Evolutionary conservation across 64 coral and sea anemone genomes (phyloP).

Genomic region (Catalaphyllia jardinei): DNA sequence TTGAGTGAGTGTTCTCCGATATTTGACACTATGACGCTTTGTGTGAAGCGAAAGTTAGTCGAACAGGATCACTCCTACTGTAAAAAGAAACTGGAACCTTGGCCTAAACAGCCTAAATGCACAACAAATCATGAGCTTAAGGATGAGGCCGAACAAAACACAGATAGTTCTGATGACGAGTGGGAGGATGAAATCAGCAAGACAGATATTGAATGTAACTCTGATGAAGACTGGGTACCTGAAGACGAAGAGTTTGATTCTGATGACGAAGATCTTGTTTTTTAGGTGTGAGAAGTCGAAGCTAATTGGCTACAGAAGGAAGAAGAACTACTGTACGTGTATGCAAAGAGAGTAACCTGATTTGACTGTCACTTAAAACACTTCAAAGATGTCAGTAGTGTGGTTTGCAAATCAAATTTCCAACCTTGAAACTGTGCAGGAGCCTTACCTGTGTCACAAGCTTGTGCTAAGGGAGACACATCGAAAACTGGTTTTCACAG

Average conservation of each 20-base stretch:
- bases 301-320: slow-evolving; percentile 40
- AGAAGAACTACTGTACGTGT: slow-evolving; percentile 10
- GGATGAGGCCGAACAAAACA: neutral
- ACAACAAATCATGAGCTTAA: neutral
- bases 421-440: neutral
- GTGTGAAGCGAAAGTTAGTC: neutral
- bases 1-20: neutral
- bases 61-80: slow-evolving; percentile 4
- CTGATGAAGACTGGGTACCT: slow-evolving; percentile 35
- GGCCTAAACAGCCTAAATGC: neutral
- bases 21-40: neutral
- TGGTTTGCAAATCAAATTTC: neutral
- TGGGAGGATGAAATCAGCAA: neutral
- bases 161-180: neutral
- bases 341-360: slow-evolving; percentile 6
- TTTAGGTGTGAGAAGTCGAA: neutral
- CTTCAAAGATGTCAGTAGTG: slow-evolving; percentile 22
- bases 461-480: neutral
- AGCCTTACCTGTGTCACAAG: slow-evolving; percentile 5
- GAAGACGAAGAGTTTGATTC: slow-evolving; percentile 22
- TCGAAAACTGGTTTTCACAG: slow-evolving; percentile 16
- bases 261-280: slow-evolving; percentile 39
- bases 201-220: slow-evolving; percentile 7
- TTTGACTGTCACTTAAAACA: slow-evolving; percentile 10
- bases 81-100: slow-evolving; percentile 20